phyloP scores from a whole-genome alignment of 2,888 invertebrate species.

The Antitype chi region DNA sequence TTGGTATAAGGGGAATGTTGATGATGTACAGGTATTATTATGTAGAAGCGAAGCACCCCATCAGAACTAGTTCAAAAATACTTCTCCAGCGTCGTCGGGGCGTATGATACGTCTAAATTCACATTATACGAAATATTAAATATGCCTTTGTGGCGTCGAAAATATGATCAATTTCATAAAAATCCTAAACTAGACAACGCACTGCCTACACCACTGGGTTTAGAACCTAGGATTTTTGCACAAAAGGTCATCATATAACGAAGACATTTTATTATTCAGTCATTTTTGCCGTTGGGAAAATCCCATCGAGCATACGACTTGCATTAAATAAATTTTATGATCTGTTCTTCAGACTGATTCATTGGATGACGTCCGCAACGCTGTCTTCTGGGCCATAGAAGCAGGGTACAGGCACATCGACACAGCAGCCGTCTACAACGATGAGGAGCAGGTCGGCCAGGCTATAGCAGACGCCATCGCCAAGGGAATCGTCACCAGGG shows the following conservation, averaged over 20 bases:
- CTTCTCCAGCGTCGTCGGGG: background rate
- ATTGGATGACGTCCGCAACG: conserved; percentile 65
- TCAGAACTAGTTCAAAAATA: background rate
- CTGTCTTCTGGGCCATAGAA: conserved; percentile 89
- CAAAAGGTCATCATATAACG: no score
- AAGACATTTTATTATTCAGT: no score
- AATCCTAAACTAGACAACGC: no score
- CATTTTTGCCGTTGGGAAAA: no score
- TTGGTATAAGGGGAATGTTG: no score
- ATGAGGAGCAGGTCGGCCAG: conserved; percentile 90
- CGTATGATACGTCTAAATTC: background rate
- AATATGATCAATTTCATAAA: no score
- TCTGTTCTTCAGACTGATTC: conserved; percentile 40
- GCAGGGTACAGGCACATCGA: conserved; percentile 92
- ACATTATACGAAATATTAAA: background rate
- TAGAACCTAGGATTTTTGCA: no score
- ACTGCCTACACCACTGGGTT: no score
- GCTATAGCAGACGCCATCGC: conserved; percentile 89
- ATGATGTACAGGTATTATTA: no score
- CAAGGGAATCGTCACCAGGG: conserved; percentile 87
- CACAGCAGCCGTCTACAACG: conserved; percentile 91
- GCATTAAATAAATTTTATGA: no score
- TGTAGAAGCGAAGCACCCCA: background rate
- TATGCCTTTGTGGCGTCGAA: background rate
- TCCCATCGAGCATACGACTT: no score